phyloP scores from a whole-genome alignment of 2,797 vertebrate genomes.

The Prunella strophiata region DNA sequence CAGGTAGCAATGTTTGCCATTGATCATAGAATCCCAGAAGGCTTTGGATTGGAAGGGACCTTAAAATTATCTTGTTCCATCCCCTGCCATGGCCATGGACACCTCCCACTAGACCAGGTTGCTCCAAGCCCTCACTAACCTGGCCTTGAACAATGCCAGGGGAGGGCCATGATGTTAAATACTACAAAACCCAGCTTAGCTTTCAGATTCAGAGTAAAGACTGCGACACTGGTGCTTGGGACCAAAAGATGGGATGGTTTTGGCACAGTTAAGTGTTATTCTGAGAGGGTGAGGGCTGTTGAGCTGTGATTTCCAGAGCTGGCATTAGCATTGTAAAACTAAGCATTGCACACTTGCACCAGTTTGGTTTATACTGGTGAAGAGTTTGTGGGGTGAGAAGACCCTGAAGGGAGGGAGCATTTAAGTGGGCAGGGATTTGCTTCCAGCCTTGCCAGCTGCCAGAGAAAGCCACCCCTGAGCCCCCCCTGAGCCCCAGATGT shows the following conservation, averaged over 20 bases:
- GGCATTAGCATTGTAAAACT: background rate
- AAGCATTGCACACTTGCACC: background rate
- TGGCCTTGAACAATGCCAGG: background rate
- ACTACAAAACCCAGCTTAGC: background rate
- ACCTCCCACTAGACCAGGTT: background rate
- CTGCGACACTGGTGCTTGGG: background rate
- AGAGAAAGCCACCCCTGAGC: background rate
- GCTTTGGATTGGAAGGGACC: background rate
- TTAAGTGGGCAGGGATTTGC: background rate
- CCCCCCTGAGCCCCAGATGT: background rate
- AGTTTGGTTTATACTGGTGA: background rate
- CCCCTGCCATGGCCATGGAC: background rate
- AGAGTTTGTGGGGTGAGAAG: background rate
- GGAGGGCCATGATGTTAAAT: background rate
- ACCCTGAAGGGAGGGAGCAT: background rate
- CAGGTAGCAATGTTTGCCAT: background rate
- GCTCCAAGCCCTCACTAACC: background rate
- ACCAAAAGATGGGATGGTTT: background rate
- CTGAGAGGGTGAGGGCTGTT: background rate
- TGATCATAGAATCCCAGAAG: background rate
- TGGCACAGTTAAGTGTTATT: background rate
- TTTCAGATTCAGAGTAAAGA: background rate
- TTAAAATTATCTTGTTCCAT: background rate
- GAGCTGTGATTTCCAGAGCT: background rate
- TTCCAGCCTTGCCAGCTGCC: background rate